Evolutionary conservation across 2,113 vertebrate species (phyloP), one percentile per base, ranked within the genome.

Genomic region (Clarias gariepinus): DNA sequence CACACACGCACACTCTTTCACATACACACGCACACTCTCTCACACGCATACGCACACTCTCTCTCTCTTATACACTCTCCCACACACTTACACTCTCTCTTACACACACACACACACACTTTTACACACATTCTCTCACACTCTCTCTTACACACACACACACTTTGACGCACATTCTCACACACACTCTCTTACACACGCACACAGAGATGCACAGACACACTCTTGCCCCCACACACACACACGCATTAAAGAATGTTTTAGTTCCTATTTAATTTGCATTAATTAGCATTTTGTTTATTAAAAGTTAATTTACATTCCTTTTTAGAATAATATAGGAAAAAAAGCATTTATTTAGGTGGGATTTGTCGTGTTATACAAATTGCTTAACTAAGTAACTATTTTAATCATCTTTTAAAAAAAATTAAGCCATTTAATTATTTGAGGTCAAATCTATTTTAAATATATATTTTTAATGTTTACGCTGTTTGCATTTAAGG

Each of bases 71-170:
- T 25, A 53, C 21, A 77, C 41, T 4, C 41, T 36, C 33, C 3
- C 33, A 2, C 33, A 2, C 33, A 2, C 33, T 36, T n/a, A n/a
- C 33, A 2, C 33, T 36, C 33, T 36, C 33, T 36, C 33, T 36
- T 3, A 36, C 33, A 36, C 33, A 36, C 33, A 36, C 33, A 36
- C 33, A 36, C 33, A 36, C 33, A 36, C 33, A 11, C 93, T n/a
- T n/a, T n/a, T n/a, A 95, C 82, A 8, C 93, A 96, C 63, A 84
- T 93, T 11, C 96, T 99, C 1, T 92, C 99, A 85, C 96, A 4
- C 76, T 0, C 21, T 5, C 41, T 5, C 33, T 0, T 30, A 33
- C 66, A 15, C 30, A 16, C 63, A 41, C 25, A 73, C 23, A 30
- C 41, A 16, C 3, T 18, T 60, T 21, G 19, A 15, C 41, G 25